These are phyloP conservation scores for Ursus arctos DNA, from an alignment of 2,113 vertebrate genomes.

Conservation along the genomic window DNA sequence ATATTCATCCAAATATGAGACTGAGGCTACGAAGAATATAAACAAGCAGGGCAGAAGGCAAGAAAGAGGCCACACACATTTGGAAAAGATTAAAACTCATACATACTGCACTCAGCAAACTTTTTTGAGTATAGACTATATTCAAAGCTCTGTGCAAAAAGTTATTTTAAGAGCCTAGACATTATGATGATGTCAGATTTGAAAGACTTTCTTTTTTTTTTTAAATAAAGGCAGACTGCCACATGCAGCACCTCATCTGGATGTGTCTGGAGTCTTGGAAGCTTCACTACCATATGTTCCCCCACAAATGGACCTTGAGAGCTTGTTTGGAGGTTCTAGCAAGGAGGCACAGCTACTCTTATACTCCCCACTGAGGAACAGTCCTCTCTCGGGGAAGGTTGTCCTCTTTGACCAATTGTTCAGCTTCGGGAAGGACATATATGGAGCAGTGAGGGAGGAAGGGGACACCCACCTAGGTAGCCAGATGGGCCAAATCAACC, in stretches of 20 bases:
- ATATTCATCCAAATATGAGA: conserved; percentile 6
- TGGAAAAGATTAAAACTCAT: background rate
- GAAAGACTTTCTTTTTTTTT: conserved; percentile 2
- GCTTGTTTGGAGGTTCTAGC: background rate
- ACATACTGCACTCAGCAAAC: background rate
- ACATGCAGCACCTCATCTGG: background rate
- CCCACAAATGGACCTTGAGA: background rate
- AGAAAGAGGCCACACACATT: background rate
- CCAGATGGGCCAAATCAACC: background rate
- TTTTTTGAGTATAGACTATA: background rate
- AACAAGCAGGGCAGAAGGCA: background rate
- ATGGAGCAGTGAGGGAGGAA: background rate
- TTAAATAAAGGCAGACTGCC: background rate
- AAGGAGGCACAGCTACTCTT: background rate
- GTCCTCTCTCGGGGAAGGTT: background rate
- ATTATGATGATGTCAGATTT: background rate
- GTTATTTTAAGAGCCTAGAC: background rate
- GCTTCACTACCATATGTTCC: background rate
- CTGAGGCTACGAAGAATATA: background rate
- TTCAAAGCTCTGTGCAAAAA: background rate
- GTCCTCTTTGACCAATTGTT: background rate
- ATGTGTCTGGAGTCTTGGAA: background rate
- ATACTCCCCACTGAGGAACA: background rate
- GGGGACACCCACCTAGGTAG: background rate
- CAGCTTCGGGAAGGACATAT: background rate